phyloP scores from a whole-genome alignment of 23 tunicate species.

The Ciona savignyi region DNA sequence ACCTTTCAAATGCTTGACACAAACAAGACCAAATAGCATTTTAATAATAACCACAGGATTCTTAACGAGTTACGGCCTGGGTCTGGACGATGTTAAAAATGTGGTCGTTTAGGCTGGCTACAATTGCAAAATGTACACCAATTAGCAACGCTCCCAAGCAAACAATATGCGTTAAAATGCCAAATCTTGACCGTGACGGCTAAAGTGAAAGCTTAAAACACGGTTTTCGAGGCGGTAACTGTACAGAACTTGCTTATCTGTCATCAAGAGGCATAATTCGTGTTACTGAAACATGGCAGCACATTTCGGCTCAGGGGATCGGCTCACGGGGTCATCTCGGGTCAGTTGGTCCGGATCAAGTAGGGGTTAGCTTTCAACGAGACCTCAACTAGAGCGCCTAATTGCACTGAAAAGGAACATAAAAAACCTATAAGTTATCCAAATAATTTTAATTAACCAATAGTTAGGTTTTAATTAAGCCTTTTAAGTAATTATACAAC shows the following conservation, averaged over 20 bases:
- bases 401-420: no score
- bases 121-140: background rate
- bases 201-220: background rate
- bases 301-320: background rate
- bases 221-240: background rate
- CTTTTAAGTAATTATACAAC: no score
- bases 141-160: background rate
- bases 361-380: conserved; percentile 1
- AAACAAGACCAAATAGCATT: no score
- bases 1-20: background rate
- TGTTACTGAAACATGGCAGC: background rate
- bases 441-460: no score
- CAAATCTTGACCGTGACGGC: background rate
- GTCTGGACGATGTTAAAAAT: background rate
- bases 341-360: background rate
- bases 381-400: background rate
- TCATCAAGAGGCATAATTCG: background rate
- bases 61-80: background rate
- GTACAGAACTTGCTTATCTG: background rate
- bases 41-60: background rate
- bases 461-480: no score
- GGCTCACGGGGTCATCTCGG: background rate
- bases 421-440: no score
- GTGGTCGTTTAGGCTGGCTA: background rate
- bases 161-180: background rate